Conservation (phyloP, 2,888 invertebrate species). For the Dicroscelio sp. region DNA sequence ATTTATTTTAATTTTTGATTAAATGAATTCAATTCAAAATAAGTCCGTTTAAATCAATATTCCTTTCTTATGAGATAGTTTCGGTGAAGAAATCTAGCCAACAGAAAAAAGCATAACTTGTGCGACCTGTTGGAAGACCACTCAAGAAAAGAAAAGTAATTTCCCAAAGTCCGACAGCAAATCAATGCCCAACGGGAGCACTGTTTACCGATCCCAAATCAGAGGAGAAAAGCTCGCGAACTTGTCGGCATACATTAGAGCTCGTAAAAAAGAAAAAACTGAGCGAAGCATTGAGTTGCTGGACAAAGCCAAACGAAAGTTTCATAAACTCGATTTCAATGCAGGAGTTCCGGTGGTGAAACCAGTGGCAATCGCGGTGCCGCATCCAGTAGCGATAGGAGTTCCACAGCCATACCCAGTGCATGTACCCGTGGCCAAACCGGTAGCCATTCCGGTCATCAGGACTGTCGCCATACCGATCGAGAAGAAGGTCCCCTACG, state of each 20-base stretch:
- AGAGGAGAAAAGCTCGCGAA: conserved; percentile 24
- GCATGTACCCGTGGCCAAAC: conserved; percentile 94
- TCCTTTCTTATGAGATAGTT: too few species aligned
- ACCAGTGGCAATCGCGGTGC: conserved; percentile 93
- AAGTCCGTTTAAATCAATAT: too few species aligned
- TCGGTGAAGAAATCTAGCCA: too few species aligned
- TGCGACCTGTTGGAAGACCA: neutral
- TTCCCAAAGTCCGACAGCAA: neutral
- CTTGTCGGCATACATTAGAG: conserved; percentile 31
- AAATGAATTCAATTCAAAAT: too few species aligned
- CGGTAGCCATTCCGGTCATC: conserved; percentile 93
- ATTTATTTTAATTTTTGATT: too few species aligned
- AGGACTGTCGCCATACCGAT: conserved; percentile 94
- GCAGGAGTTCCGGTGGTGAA: conserved; percentile 92
- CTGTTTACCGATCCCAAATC: conserved; percentile 38
- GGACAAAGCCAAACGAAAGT: conserved; percentile 61
- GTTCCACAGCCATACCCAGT: conserved; percentile 94
- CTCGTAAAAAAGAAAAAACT: neutral
- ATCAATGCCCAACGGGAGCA: neutral
- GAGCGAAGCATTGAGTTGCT: neutral
- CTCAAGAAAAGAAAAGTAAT: neutral
- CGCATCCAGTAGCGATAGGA: conserved; percentile 92
- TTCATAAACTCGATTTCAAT: conserved; percentile 71
- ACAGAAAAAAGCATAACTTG: neutral
- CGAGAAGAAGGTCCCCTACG: conserved; percentile 94